Percentiles rank a stretch among this genome's conserved stretches.
Evolutionary conservation across 2,888 invertebrate species (phyloP).

Genomic region (Ditula angustiorana): DNA sequence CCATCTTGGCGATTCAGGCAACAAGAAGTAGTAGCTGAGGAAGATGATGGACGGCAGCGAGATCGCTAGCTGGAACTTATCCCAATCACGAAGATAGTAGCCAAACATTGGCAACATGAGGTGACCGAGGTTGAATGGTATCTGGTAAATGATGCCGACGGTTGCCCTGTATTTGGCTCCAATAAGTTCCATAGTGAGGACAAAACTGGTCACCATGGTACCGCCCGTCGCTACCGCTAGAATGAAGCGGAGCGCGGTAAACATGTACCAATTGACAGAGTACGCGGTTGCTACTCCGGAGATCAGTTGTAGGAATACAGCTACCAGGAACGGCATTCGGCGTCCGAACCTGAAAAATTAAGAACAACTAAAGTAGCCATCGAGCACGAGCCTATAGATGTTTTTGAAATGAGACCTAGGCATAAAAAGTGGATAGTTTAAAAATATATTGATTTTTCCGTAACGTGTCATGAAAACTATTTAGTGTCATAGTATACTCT

Average conservation of each 20-base stretch:
- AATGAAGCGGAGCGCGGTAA: slow-evolving; percentile 89
- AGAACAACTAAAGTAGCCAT: slow-evolving; percentile 18
- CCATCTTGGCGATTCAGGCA: slow-evolving; percentile 95
- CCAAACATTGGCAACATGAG: slow-evolving; percentile 87
- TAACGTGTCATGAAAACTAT: too few species aligned
- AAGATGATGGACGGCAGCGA: slow-evolving; percentile 87
- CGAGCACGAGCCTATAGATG: too few species aligned
- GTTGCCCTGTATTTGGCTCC: slow-evolving; percentile 87
- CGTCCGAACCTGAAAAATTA: slow-evolving; percentile 88
- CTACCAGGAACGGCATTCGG: slow-evolving; percentile 89
- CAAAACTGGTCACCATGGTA: slow-evolving; percentile 92
- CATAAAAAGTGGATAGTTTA: too few species aligned
- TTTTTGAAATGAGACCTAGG: too few species aligned
- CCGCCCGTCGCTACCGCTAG: slow-evolving; percentile 92
- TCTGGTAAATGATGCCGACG: slow-evolving; percentile 89
- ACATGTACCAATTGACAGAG: slow-evolving; percentile 88
- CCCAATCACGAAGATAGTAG: slow-evolving; percentile 89
- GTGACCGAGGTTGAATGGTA: slow-evolving; percentile 90
- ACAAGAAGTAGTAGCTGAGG: slow-evolving; percentile 88
- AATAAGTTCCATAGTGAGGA: slow-evolving; percentile 88
- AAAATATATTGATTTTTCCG: too few species aligned
- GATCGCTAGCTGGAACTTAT: slow-evolving; percentile 87
- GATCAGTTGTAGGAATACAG: slow-evolving; percentile 90
- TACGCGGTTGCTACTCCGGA: slow-evolving; percentile 90
- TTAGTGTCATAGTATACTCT: too few species aligned